These are phyloP conservation scores for Stramonita haemastoma DNA, from an alignment of 2,888 invertebrate genomes.

Conservation along the genomic window DNA sequence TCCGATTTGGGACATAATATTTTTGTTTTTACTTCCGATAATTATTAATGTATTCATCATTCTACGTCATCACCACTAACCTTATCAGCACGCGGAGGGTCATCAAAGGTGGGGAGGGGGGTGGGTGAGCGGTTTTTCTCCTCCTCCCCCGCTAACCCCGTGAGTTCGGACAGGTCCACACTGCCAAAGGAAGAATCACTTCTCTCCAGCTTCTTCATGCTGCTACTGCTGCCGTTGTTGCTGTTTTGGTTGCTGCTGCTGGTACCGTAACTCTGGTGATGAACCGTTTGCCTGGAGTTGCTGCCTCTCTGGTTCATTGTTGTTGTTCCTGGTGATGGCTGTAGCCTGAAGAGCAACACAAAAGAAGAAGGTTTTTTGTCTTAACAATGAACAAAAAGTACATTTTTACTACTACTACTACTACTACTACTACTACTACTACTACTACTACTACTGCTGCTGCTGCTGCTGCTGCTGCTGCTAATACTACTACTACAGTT, in stretches of 20 bases:
- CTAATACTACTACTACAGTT: too few relatives aligned
- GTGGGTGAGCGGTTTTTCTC: slow-evolving; percentile 50
- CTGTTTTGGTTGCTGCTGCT: neutral
- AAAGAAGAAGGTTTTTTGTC: too few relatives aligned
- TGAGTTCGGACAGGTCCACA: slow-evolving; percentile 52
- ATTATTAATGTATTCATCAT: too few relatives aligned
- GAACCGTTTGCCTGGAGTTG: neutral
- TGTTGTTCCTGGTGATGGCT: neutral
- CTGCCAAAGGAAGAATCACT: slow-evolving; percentile 52
- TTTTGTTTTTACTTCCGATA: too few relatives aligned
- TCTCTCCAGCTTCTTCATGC: slow-evolving; percentile 37
- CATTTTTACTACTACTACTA: too few relatives aligned
- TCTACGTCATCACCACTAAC: neutral
- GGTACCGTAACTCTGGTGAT: neutral
- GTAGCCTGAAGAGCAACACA: too few relatives aligned
- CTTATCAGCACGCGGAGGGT: neutral
- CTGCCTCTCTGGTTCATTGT: neutral
- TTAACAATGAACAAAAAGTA: too few relatives aligned
- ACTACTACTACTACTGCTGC: too few relatives aligned
- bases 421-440: too few relatives aligned
- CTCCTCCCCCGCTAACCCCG: slow-evolving; percentile 45
- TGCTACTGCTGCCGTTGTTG: neutral
- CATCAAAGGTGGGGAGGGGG: slow-evolving; percentile 48
- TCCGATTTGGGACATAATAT: too few relatives aligned
- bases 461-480: too few relatives aligned